Percentiles rank a stretch among this genome's conserved stretches.
These are phyloP conservation scores for Heliothis virescens DNA, from an alignment of 1,140 invertebrate genomes.

Conservation along the genomic window DNA sequence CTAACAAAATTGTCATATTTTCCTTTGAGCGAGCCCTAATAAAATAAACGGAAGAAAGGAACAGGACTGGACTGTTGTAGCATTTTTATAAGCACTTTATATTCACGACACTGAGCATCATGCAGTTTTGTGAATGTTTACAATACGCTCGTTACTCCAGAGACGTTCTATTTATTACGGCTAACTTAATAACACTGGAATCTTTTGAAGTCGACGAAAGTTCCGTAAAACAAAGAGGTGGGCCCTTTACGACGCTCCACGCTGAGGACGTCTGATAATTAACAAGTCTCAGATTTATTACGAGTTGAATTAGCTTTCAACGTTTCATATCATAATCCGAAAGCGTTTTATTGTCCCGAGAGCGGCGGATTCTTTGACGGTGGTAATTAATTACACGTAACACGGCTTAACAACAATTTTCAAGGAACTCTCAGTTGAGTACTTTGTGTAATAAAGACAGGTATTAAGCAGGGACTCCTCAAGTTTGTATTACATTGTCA, in stretches of 20 bases:
- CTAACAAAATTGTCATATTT: conserved; percentile 81
- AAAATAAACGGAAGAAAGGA: conserved; percentile 68
- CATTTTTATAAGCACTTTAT: conserved; percentile 79
- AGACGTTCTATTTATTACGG: conserved; percentile 66
- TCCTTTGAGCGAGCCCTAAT: conserved; percentile 73
- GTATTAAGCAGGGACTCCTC: conserved; percentile 64
- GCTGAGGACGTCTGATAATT: conserved; percentile 73
- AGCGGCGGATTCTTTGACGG: conserved; percentile 59
- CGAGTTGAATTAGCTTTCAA: conserved; percentile 78
- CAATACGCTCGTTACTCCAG: conserved; percentile 57
- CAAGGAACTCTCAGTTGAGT: conserved; percentile 62
- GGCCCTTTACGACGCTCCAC: conserved; percentile 70
- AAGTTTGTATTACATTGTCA: conserved; percentile 60
- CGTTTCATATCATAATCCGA: conserved; percentile 83
- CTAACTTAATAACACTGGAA: conserved; percentile 70
- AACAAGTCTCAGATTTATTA: conserved; percentile 83
- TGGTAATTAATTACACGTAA: conserved; percentile 79
- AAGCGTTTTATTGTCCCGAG: conserved; percentile 77
- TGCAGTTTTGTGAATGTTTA: conserved; percentile 71
- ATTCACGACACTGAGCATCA: conserved; percentile 66
- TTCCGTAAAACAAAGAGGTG: conserved; percentile 70
- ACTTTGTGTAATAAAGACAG: conserved; percentile 66
- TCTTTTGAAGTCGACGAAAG: conserved; percentile 70
- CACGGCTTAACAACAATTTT: conserved; percentile 69
- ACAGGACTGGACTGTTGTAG: conserved; percentile 55